Percentiles rank a stretch among this genome's conserved stretches.
Evolutionary conservation across 2,113 vertebrate genomes (phyloP).

Genomic region (Anser brachyrhynchus): DNA sequence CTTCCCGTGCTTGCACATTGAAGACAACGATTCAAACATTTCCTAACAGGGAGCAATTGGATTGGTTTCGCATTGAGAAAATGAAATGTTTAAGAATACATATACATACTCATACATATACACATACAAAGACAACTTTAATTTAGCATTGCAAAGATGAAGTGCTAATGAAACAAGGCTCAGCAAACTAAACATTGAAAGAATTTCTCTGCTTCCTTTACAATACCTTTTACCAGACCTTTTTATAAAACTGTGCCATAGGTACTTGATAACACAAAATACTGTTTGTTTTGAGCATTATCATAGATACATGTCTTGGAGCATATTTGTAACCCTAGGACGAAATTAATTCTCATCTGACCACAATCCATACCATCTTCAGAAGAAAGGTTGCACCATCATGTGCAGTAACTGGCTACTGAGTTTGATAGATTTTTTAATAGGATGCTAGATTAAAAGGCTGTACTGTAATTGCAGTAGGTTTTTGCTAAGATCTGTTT

Average conservation of each 20-base stretch:
- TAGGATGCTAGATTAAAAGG: background rate
- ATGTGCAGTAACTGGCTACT: background rate
- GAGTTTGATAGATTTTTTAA: background rate
- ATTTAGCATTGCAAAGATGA: background rate
- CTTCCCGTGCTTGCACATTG: background rate
- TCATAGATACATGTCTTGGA: background rate
- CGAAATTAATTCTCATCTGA: background rate
- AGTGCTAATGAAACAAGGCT: background rate
- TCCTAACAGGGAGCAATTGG: background rate
- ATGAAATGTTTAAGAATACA: background rate
- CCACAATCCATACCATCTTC: background rate
- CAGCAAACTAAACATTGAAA: background rate
- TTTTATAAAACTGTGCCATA: background rate
- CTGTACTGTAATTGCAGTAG: background rate
- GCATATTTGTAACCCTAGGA: background rate
- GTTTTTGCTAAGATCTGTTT: background rate
- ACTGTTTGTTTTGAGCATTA: background rate
- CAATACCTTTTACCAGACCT: background rate
- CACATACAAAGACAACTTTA: background rate
- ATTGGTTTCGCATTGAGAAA: background rate
- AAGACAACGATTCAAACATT: conserved; percentile 26
- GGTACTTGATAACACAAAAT: background rate
- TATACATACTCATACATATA: background rate
- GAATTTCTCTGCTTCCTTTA: background rate
- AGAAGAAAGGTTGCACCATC: background rate